A percentile compares a stretch with the other conserved stretches of the same genome.
Evolutionary conservation across 2,797 vertebrate genomes (phyloP).

Genomic region (Salarias fasciatus): DNA sequence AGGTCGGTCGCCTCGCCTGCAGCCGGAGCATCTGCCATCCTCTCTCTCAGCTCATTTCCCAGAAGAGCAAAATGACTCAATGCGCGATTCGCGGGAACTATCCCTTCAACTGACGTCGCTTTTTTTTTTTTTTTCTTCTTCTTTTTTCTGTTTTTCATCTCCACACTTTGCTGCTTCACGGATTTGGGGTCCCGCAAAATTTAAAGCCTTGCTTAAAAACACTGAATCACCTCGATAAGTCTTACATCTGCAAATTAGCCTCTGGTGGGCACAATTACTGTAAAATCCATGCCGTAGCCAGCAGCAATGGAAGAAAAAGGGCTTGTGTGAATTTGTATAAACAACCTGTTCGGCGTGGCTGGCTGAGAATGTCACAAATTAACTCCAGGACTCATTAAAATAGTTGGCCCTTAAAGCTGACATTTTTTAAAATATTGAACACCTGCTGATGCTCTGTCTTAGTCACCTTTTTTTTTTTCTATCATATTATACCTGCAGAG

Average conservation of each 20-base stretch:
- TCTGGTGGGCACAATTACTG: constrained; percentile 16
- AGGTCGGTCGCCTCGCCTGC: constrained; percentile 40
- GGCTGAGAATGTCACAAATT: constrained; percentile 9
- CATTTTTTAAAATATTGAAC: constrained; percentile 9
- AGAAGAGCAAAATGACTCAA: constrained; percentile 62
- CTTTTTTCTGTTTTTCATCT: too few species aligned
- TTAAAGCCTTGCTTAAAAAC: constrained; percentile 16
- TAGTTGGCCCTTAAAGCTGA: not conserved
- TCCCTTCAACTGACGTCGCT: constrained; percentile 15
- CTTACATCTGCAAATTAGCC: constrained; percentile 5
- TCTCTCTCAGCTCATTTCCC: constrained; percentile 53
- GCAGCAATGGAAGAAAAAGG: constrained; percentile 10
- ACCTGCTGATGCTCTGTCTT: not conserved
- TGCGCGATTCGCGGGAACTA: constrained; percentile 47
- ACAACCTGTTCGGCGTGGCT: constrained; percentile 1
- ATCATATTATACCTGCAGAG: not conserved
- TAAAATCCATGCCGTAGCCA: constrained; percentile 11
- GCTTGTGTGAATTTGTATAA: constrained; percentile 16
- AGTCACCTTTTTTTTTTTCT: not conserved
- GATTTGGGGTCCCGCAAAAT: constrained; percentile 1
- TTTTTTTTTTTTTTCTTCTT: constrained; percentile 10
- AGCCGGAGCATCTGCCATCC: constrained; percentile 34
- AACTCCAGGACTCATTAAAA: not conserved
- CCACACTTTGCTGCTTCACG: constrained; percentile 10
- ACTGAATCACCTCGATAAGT: not conserved